Conservation (phyloP, 2,113 vertebrate species). For the Neolamprologus toae region DNA sequence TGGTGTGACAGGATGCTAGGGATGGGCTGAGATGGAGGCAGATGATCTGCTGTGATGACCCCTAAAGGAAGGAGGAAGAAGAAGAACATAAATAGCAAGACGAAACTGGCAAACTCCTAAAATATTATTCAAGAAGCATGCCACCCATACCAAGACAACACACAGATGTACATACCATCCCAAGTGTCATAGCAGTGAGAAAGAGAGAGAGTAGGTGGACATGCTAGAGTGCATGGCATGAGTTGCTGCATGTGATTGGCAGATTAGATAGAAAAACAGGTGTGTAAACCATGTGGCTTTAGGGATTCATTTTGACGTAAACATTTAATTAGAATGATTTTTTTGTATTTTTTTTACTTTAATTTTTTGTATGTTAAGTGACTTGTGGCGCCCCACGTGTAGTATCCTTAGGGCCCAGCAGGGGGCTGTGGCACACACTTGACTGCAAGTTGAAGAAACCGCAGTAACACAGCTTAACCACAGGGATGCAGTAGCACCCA, state of each 20-base stretch:
- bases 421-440: background rate
- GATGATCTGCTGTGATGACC: background rate
- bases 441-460: background rate
- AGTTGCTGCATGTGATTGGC: background rate
- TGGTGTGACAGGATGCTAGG: background rate
- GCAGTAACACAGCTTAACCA: constrained; percentile 22
- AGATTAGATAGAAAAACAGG: background rate
- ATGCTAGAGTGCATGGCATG: background rate
- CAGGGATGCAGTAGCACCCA: background rate
- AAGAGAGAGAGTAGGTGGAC: background rate
- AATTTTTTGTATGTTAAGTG: background rate
- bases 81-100: background rate
- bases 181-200: background rate
- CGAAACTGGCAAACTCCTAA: background rate
- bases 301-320: background rate
- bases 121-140: background rate
- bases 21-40: background rate
- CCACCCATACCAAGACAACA: background rate
- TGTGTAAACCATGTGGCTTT: background rate
- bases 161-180: background rate
- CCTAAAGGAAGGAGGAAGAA: background rate
- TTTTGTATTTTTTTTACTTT: background rate
- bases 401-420: background rate
- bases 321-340: background rate
- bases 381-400: background rate